These are phyloP conservation scores for Pteruthius melanotis DNA, from an alignment of 2,113 vertebrate genomes.

Conservation along the genomic window DNA sequence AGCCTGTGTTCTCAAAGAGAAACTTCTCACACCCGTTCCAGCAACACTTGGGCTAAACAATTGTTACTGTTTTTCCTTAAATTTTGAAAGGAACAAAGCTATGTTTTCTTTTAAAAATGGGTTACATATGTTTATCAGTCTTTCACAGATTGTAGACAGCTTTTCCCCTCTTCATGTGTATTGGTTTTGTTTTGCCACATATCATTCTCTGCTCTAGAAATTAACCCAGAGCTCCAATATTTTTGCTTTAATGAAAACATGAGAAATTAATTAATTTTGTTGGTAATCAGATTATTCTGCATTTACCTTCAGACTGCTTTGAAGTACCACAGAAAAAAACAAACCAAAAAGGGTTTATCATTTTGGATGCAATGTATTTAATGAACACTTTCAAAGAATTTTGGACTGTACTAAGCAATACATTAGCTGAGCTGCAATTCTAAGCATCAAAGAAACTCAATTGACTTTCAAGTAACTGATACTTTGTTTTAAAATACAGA, in stretches of 20 bases:
- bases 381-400: neutral
- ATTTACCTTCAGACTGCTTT: neutral
- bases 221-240: neutral
- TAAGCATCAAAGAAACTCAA: neutral
- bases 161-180: neutral
- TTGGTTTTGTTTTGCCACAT: neutral
- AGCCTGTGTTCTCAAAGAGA: neutral
- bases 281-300: neutral
- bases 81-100: neutral
- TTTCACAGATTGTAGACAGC: neutral
- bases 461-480: neutral
- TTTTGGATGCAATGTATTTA: neutral
- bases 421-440: neutral
- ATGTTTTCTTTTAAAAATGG: neutral
- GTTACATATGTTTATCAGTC: neutral
- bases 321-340: neutral
- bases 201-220: neutral
- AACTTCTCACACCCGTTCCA: neutral
- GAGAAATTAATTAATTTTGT: neutral
- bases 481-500: neutral
- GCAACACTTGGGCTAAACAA: neutral
- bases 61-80: neutral
- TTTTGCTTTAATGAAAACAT: neutral
- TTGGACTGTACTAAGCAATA: neutral
- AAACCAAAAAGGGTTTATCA: neutral